phyloP scores from a whole-genome alignment of 1,140 invertebrate genomes.

The Drosophila asahinai region DNA sequence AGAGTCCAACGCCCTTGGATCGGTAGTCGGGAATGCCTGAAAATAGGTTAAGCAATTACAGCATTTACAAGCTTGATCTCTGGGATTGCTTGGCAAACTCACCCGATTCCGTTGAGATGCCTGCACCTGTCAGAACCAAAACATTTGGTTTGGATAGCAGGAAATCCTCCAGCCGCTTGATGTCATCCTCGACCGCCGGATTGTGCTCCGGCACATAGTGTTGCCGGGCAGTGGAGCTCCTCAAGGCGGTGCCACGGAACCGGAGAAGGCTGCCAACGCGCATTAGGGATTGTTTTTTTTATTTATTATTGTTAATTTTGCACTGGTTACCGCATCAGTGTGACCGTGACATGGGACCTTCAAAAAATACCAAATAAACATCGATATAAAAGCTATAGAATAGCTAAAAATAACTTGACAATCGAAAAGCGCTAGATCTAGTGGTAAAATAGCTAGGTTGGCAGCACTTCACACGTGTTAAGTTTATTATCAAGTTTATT shows the following conservation, averaged over 20 bases:
- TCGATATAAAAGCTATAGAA: not conserved
- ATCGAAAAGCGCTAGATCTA: too few relatives aligned
- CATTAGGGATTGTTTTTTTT: conserved; percentile 32
- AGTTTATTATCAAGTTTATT: not conserved
- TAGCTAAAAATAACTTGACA: too few relatives aligned
- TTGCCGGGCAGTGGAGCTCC: conserved; percentile 39
- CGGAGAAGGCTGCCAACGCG: conserved; percentile 47
- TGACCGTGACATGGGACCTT: not conserved
- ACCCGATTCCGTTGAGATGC: conserved; percentile 97
- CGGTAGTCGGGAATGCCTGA: conserved; percentile 97
- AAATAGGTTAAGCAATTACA: not conserved
- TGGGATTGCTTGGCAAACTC: conserved; percentile 5
- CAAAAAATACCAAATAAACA: conserved; percentile 6
- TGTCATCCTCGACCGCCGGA: conserved; percentile 87
- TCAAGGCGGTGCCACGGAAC: conserved; percentile 37
- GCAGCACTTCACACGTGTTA: too few relatives aligned
- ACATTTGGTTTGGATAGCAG: conserved; percentile 87
- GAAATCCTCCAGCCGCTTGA: conserved; percentile 89
- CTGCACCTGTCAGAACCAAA: conserved; percentile 95
- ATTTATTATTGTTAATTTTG: conserved; percentile 11
- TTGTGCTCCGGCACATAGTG: conserved; percentile 90
- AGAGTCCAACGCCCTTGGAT: conserved; percentile 96
- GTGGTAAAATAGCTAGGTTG: not conserved
- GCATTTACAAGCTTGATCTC: not conserved
- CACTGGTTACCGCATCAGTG: conserved; percentile 26